These are phyloP conservation scores for Tonatia bakeri DNA, from an alignment of 2,113 vertebrate genomes.

Conservation along the genomic window DNA sequence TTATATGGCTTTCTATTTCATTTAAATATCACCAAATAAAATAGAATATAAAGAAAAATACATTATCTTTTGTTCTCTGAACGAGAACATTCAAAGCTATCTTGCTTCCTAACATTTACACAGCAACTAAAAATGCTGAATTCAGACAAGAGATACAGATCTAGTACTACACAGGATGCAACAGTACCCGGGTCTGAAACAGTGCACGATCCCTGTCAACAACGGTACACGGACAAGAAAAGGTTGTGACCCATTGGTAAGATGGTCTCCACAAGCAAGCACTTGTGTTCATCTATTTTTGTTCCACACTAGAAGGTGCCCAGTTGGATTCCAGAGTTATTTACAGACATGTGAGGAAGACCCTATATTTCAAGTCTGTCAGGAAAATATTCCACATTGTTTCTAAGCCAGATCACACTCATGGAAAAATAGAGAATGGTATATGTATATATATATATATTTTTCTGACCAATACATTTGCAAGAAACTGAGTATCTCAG, in stretches of 20 bases:
- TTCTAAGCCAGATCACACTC: conserved; percentile 74
- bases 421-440: conserved; percentile 49
- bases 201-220: conserved; percentile 84
- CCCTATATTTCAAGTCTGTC: conserved; percentile 85
- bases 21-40: conserved; percentile 82
- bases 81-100: conserved; percentile 78
- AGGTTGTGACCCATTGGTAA: conserved; percentile 61
- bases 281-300: conserved; percentile 72
- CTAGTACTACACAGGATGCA: conserved; percentile 86
- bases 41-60: conserved; percentile 79
- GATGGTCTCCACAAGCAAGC: conserved; percentile 77
- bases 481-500: conserved; percentile 52
- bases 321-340: conserved; percentile 78
- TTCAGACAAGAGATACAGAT: conserved; percentile 79
- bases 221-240: conserved; percentile 78
- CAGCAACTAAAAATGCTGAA: conserved; percentile 80
- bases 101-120: conserved; percentile 83
- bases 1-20: conserved; percentile 88
- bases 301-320: conserved; percentile 70
- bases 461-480: conserved; percentile 50
- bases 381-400: conserved; percentile 80
- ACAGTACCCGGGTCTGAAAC: conserved; percentile 84
- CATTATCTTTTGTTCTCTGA: conserved; percentile 67
- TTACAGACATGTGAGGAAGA: conserved; percentile 81
- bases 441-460: conserved; percentile 23